These are phyloP conservation scores for Brevipalpus yothersi DNA, from an alignment of 1,140 invertebrate species.

Conservation along the genomic window DNA sequence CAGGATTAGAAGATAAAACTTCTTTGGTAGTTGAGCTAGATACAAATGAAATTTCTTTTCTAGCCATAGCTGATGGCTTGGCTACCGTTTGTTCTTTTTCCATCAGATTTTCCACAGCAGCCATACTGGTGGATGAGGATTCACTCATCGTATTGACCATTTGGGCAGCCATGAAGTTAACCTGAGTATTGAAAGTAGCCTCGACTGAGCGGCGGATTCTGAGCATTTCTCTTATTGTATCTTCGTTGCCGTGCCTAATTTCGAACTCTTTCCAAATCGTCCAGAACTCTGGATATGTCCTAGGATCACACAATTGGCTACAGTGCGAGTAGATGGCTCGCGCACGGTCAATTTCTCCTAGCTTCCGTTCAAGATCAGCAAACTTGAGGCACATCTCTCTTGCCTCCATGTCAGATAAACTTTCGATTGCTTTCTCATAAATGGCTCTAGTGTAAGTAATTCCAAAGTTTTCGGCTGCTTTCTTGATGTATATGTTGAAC, in stretches of 20 bases:
- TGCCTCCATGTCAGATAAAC: conserved; percentile 62
- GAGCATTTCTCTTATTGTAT: conserved; percentile 96
- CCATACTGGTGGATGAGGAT: background rate
- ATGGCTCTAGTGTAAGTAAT: conserved; percentile 86
- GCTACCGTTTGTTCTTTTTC: background rate
- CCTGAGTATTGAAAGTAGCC: conserved; percentile 85
- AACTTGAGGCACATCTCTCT: conserved; percentile 90
- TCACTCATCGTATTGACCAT: conserved; percentile 48
- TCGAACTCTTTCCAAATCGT: conserved; percentile 99
- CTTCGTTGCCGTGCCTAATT: conserved; percentile 96
- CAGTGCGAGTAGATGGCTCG: conserved; percentile 92
- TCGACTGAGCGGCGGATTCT: conserved; percentile 90
- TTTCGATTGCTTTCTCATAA: conserved; percentile 93
- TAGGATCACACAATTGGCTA: conserved; percentile 95
- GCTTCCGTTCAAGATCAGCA: conserved; percentile 87
- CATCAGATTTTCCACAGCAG: too few species aligned
- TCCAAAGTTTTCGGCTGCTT: conserved; percentile 90
- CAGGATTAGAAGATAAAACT: too few species aligned
- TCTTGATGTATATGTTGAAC: conserved; percentile 96
- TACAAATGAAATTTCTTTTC: too few species aligned
- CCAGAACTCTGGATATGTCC: conserved; percentile 71
- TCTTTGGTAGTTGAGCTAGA: too few species aligned
- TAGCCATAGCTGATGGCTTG: too few species aligned
- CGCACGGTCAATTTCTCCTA: conserved; percentile 92
- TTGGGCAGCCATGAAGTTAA: conserved; percentile 65